phyloP scores from a whole-genome alignment of 2,888 invertebrate genomes.

The Sesia bembeciformis region DNA sequence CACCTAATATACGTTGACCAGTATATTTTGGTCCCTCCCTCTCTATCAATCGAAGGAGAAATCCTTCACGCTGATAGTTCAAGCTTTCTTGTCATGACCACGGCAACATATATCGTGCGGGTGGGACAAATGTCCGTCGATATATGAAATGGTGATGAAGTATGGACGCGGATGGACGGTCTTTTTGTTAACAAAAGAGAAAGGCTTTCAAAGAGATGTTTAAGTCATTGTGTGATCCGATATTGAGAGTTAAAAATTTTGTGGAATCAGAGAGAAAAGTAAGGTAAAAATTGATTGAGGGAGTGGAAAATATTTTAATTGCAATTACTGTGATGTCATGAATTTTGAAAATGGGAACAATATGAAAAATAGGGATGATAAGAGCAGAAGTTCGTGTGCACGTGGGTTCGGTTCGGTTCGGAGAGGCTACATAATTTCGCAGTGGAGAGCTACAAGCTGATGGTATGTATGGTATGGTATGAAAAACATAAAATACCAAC shows the following conservation, averaged over 20 bases:
- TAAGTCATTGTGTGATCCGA: not conserved
- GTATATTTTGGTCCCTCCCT: not conserved
- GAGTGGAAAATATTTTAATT: no score
- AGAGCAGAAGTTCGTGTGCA: no score
- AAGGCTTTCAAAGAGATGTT: not conserved
- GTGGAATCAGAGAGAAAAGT: not conserved
- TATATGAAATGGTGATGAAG: slow-evolving; percentile 11
- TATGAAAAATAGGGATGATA: no score
- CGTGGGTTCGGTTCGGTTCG: no score
- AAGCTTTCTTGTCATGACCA: not conserved
- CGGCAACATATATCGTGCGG: slow-evolving; percentile 3
- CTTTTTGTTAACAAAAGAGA: not conserved
- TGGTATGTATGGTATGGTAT: no score
- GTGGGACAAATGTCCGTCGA: slow-evolving; percentile 7
- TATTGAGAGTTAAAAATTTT: no score
- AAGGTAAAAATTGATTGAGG: no score
- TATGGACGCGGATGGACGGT: slow-evolving; percentile 1
- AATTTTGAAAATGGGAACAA: no score
- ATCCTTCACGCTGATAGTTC: not conserved
- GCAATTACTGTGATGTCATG: no score
- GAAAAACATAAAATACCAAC: no score
- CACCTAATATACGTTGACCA: not conserved
- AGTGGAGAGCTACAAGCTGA: no score
- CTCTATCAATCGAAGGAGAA: not conserved
- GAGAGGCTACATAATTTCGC: no score